Base-by-base conservation (phyloP, 2,888 invertebrate genomes). In the Agriopis aurantiaria region DNA sequence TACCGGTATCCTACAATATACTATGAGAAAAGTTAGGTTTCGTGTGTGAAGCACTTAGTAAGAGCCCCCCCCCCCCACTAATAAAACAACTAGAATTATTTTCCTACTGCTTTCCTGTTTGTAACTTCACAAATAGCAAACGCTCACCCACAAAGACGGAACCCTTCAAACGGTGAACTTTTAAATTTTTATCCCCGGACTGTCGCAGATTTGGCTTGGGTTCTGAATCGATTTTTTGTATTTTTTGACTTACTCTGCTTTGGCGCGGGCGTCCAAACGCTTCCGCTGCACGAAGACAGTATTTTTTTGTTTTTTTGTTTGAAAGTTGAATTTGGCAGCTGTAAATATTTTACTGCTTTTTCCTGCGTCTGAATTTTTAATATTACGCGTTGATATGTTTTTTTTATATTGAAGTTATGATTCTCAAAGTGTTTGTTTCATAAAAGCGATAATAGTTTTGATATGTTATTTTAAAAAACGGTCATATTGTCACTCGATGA, bases 141-240 rank as follows among this genome's bases (percentile, higher is more conserved):
- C 33, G 14, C 33, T 40, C 33, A 61, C 9, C 10, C 10, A 57
- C 11, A 68, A n/a, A 23, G 41, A 59, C 63, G 17, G 56, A 69
- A 68, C 69, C 65, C 59, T 33, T 14, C 53, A 59, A 52, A 52
- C 12, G 33, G 5, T 33, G 3, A 55, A 49, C 41, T 72, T 75
- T 74, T 43, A 65, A 68, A 68, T 72, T 75, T 74, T 71, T 55
- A 12, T 65, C 43, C 46, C 49, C 62, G 63, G 45, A 55, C 65
- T 55, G 72, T 77, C 69, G 66, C 70, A 73, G 71, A 74, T 75
- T 77, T 77, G 77, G 77, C 77, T 73, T 53, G 74, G 71, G 69
- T 69, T 72, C 68, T 17, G 64, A 51, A 69, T 70, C 56, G 52
- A 46, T 71, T 71, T 77, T 77, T 77, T 74, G 69, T 75, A 69